Evolutionary conservation across 2,888 invertebrate genomes (phyloP).

Genomic region (Cantharis rustica): DNA sequence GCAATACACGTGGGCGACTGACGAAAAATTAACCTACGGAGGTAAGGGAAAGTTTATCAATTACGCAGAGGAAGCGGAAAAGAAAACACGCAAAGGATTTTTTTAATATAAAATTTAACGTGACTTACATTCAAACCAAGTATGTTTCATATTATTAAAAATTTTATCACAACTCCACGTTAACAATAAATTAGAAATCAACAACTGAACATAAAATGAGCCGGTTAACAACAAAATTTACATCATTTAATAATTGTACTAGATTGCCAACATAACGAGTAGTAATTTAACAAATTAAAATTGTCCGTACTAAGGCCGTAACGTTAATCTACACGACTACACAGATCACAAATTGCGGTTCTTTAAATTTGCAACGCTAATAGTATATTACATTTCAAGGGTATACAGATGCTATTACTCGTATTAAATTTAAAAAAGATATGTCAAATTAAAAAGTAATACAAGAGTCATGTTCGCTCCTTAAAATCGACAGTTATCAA

Average conservation of each 20-base stretch:
- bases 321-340: background rate
- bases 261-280: background rate
- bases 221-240: background rate
- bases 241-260: background rate
- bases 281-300: background rate
- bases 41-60: background rate
- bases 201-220: background rate
- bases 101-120: background rate
- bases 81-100: background rate
- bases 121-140: background rate
- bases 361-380: no score
- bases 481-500: no score
- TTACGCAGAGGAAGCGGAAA: background rate
- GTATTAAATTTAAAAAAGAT: no score
- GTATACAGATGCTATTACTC: no score
- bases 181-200: background rate
- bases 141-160: background rate
- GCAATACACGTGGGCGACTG: background rate
- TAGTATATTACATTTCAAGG: no score
- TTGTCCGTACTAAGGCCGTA: background rate
- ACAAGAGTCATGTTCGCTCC: no score
- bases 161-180: background rate
- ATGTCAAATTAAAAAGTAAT: no score
- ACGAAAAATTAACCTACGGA: background rate
- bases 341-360: background rate